phyloP scores from a whole-genome alignment of 2,113 vertebrate genomes.

The Trochalopteron elliotii region DNA sequence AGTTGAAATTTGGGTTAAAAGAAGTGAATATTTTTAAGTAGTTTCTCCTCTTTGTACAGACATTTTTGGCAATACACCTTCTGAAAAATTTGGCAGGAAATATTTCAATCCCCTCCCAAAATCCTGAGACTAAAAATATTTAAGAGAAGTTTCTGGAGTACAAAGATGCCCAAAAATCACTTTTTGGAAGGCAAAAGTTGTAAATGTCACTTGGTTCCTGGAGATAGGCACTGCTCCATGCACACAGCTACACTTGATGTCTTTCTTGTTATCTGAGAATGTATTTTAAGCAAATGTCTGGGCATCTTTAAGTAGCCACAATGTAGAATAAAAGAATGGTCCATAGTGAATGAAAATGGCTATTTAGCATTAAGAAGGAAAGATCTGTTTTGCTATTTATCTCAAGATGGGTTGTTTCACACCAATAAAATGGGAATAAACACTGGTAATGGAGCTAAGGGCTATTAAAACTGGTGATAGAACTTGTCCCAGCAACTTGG shows the following conservation, averaged over 20 bases:
- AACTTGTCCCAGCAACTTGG: background rate
- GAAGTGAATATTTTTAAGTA: background rate
- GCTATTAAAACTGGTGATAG: background rate
- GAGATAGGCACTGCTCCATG: background rate
- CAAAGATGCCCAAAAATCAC: background rate
- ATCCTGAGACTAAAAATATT: conserved; percentile 11
- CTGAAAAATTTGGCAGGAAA: conserved; percentile 17
- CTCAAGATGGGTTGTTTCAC: background rate
- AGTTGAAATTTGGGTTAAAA: conserved; percentile 2
- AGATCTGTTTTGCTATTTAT: background rate
- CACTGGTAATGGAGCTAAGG: background rate
- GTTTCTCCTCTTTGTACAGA: conserved; percentile 14
- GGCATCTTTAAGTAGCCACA: background rate
- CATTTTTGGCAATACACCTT: conserved; percentile 45
- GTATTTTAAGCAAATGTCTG: background rate
- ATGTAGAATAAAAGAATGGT: background rate
- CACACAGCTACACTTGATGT: background rate
- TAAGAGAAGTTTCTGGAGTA: conserved; percentile 4
- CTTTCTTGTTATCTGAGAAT: background rate
- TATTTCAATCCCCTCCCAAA: background rate
- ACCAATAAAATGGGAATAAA: background rate
- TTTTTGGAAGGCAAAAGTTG: background rate
- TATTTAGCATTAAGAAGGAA: background rate
- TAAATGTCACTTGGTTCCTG: background rate
- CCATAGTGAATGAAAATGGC: background rate